phyloP scores from a whole-genome alignment of 2,797 vertebrate genomes.

The Tauraco hartlaubi region DNA sequence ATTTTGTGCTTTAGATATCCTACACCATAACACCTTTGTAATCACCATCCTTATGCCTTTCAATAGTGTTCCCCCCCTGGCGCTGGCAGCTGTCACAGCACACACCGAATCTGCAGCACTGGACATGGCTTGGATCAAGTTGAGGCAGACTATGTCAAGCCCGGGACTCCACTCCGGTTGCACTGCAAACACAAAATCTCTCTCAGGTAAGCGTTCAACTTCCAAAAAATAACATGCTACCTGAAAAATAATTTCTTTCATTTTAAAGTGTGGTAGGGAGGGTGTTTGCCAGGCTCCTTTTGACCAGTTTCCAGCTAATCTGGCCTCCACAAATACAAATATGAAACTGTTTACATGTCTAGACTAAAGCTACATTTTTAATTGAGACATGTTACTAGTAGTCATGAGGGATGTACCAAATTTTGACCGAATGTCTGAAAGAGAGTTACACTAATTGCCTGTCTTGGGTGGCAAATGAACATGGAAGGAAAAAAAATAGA shows the following conservation, averaged over 20 bases:
- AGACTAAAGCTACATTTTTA: background rate
- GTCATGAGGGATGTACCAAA: background rate
- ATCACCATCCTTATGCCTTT: accelerated
- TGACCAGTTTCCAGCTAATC: background rate
- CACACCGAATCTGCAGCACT: accelerated
- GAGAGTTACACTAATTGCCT: background rate
- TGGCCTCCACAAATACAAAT: background rate
- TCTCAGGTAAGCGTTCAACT: background rate
- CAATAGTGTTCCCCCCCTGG: accelerated
- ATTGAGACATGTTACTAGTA: background rate
- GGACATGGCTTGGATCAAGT: background rate
- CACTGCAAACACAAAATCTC: background rate
- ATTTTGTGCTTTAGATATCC: background rate
- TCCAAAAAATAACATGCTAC: background rate
- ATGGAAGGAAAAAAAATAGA: background rate
- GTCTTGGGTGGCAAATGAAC: background rate
- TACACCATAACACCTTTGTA: background rate
- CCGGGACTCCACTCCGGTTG: background rate
- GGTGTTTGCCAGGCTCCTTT: background rate
- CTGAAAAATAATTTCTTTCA: background rate
- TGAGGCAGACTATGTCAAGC: background rate
- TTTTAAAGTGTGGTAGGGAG: background rate
- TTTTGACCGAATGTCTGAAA: background rate
- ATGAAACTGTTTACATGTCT: background rate
- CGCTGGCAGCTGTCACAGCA: background rate